Evolutionary conservation across 2,113 vertebrate species (phyloP).

Genomic region (Nesogale talazaci): DNA sequence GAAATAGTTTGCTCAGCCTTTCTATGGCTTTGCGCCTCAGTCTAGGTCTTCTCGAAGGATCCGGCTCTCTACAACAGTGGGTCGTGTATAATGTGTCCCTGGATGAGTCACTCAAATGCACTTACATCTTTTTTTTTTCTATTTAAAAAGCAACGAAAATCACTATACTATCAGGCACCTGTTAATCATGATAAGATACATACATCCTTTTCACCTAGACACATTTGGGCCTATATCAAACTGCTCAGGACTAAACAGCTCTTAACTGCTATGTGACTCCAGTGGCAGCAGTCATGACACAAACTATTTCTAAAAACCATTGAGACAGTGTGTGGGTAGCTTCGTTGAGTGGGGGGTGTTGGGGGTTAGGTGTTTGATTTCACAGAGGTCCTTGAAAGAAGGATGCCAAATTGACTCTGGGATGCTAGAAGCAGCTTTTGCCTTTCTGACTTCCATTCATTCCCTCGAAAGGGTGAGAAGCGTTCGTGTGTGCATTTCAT

Average conservation of each 20-base stretch:
- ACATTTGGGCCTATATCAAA: neutral
- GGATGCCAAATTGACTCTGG: neutral
- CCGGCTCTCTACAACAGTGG: neutral
- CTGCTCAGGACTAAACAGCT: neutral
- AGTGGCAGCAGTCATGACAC: neutral
- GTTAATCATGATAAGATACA: neutral
- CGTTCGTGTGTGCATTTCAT: constrained; percentile 51
- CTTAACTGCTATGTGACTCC: neutral
- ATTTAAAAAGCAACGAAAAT: neutral
- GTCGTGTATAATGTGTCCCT: neutral
- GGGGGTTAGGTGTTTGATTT: neutral
- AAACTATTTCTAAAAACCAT: neutral
- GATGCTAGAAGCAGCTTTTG: constrained; percentile 40
- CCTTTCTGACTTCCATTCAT: constrained; percentile 69
- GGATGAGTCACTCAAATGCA: neutral
- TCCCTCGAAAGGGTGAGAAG: constrained; percentile 79
- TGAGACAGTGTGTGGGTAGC: neutral
- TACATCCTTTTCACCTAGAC: neutral
- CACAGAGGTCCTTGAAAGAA: neutral
- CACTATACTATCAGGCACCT: neutral
- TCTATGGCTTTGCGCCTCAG: neutral
- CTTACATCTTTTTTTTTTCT: neutral
- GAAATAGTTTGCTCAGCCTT: neutral
- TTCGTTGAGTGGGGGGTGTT: neutral
- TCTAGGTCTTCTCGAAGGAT: neutral